These are phyloP conservation scores for Mycalesis mineus DNA, from an alignment of 2,888 invertebrate genomes.

Conservation along the genomic window DNA sequence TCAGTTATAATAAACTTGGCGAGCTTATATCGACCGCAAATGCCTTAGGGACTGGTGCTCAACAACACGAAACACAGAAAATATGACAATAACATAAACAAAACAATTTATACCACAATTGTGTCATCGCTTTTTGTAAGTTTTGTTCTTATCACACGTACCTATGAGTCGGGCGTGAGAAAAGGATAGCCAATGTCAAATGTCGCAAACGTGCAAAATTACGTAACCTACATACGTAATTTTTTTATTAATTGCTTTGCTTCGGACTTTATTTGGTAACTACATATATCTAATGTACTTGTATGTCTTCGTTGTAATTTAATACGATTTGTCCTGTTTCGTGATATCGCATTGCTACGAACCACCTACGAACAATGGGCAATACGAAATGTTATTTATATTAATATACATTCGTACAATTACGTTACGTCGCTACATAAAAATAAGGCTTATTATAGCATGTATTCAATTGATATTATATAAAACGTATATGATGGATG, in stretches of 20 bases:
- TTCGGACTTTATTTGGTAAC: not conserved
- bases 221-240: not conserved
- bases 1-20: slow-evolving; percentile 14
- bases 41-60: slow-evolving; percentile 26
- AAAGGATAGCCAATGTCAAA: not conserved
- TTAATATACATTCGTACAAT: not conserved
- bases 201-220: not conserved
- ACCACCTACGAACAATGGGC: not conserved
- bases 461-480: not conserved
- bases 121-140: slow-evolving; percentile 11
- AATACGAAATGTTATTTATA: not conserved
- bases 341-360: not conserved
- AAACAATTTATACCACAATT: slow-evolving; percentile 12
- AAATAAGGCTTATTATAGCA: not conserved
- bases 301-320: not conserved
- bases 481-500: slow-evolving; percentile 2
- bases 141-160: slow-evolving; percentile 2
- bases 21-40: slow-evolving; percentile 23
- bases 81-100: slow-evolving; percentile 20
- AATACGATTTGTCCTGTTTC: not conserved
- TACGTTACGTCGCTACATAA: not conserved
- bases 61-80: slow-evolving; percentile 24
- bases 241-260: not conserved
- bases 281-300: not conserved
- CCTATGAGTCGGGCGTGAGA: not conserved